Evolutionary conservation across 2,888 invertebrate genomes (phyloP), one percentile per base, ranked within the genome.

Genomic region (Cerastis leucographa): DNA sequence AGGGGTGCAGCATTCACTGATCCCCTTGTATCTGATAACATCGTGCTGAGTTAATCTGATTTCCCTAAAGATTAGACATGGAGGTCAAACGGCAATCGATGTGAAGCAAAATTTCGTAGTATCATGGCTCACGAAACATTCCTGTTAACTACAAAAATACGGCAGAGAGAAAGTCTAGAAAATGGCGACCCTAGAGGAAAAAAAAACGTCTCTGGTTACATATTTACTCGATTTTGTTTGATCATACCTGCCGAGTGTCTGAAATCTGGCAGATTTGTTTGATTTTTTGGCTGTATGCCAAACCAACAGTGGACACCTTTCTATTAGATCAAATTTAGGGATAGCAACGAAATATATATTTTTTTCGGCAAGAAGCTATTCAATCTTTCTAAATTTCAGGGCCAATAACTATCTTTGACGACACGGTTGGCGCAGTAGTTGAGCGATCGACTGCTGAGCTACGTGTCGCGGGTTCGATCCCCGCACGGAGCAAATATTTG

Each of bases 1-100:
- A 25, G 29, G 71, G 68, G 68, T 69, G 44, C 70, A 22, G 56
- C 72, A 71, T 61, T 54, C 59, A 56, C 59, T 66, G 70, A 71
- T 56, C 64, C 64, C n/a, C 51, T 25, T 64, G 62, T 68, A 68
- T 68, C 81, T 68, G 83, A 74, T 81, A 85, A 68, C 70, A 73
- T 64, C 75, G 56, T 62, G 56, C 69, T 76, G 72, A 67, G 59
- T 61, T 67, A 73, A 85, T 85, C 76, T 76, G 81, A 83, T 83
- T 81, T 81, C 85, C 85, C 73, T 62, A 65, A 61, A 85, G 83
- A 83, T 85, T 73, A 80, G 64, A 80, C 49, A 69, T 12, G 29
- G 40, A 61, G 76, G 71, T 73, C 68, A 69, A 71, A 80, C 35
- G 46, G 64, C 54, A 72, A 81, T 78, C 71, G 68, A 79, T 72